phyloP scores from a whole-genome alignment of 1,140 invertebrate species.

The Telenomus remus region DNA sequence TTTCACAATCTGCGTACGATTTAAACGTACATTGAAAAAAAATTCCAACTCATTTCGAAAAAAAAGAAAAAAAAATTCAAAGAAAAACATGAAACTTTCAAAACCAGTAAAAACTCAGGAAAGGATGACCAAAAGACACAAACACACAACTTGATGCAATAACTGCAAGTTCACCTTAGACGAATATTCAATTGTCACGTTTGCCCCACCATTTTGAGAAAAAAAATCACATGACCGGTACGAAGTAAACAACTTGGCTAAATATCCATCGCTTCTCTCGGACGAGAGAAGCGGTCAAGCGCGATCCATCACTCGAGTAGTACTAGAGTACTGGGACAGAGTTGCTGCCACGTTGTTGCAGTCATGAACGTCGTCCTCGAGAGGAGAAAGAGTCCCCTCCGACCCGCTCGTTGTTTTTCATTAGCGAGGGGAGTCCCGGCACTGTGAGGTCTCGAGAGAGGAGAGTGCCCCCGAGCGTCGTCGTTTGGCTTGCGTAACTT shows the following conservation, averaged over 20 bases:
- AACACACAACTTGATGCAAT: too few species aligned
- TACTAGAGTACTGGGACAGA: slow-evolving; percentile 36
- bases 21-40: too few species aligned
- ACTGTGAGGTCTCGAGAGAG: slow-evolving; percentile 35
- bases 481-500: slow-evolving; percentile 25
- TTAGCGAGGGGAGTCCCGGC: slow-evolving; percentile 24
- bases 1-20: too few species aligned
- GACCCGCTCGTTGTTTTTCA: slow-evolving; percentile 7
- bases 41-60: too few species aligned
- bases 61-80: too few species aligned
- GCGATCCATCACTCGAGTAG: slow-evolving; percentile 27
- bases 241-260: background rate
- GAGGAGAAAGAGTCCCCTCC: slow-evolving; percentile 13
- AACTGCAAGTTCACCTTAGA: too few species aligned
- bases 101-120: background rate
- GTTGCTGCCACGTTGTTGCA: slow-evolving; percentile 18
- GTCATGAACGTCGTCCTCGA: slow-evolving; percentile 42
- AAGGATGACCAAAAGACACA: too few species aligned
- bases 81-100: background rate
- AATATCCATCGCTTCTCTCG: background rate
- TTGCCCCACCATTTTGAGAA: too few species aligned
- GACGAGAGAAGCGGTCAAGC: slow-evolving; percentile 14
- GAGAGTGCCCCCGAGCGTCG: slow-evolving; percentile 34
- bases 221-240: too few species aligned
- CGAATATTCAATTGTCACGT: too few species aligned